These are phyloP conservation scores for Hydractinia echinata DNA, from an alignment of 30 jellyfish, hydroid and myxozoan species.

Conservation along the genomic window DNA sequence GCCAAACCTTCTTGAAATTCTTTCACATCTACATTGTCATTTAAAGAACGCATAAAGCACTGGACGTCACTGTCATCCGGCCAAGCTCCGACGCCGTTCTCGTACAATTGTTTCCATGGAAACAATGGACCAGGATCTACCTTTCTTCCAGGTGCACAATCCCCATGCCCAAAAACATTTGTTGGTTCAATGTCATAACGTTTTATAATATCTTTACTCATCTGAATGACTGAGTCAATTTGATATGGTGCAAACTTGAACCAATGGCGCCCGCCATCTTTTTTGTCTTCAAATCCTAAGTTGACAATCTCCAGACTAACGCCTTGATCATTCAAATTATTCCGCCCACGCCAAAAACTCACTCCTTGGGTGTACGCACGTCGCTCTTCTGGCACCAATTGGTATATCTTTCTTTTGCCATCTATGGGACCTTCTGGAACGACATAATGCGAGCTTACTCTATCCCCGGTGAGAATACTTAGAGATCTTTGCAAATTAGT, in stretches of 20 bases:
- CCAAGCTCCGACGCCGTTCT: slow-evolving; percentile 50
- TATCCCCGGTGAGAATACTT: slow-evolving; percentile 13
- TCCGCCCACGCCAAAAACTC: slow-evolving; percentile 37
- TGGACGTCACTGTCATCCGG: slow-evolving; percentile 41
- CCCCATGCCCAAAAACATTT: slow-evolving; percentile 42
- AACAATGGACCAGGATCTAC: slow-evolving; percentile 48
- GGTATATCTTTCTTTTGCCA: slow-evolving; percentile 19
- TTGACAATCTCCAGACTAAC: slow-evolving; percentile 40
- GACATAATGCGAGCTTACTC: slow-evolving; percentile 39
- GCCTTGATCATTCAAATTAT: slow-evolving; percentile 35
- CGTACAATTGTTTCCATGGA: slow-evolving; percentile 42
- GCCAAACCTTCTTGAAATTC: slow-evolving; percentile 26
- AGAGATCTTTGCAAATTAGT: slow-evolving; percentile 7
- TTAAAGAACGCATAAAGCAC: background rate
- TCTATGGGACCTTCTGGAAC: slow-evolving; percentile 38
- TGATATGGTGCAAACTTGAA: slow-evolving; percentile 20
- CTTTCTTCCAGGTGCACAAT: slow-evolving; percentile 51
- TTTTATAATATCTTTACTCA: slow-evolving; percentile 29
- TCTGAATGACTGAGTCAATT: slow-evolving; percentile 27
- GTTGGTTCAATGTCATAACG: slow-evolving; percentile 38
- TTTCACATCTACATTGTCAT: slow-evolving; percentile 6
- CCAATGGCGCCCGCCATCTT: background rate
- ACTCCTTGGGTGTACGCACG: slow-evolving; percentile 59
- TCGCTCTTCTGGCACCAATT: slow-evolving; percentile 30
- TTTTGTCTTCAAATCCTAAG: slow-evolving; percentile 11